Evolutionary conservation across 2,113 vertebrate genomes (phyloP), one percentile per base, ranked within the genome.

Genomic region (Oryzias curvinotus): DNA sequence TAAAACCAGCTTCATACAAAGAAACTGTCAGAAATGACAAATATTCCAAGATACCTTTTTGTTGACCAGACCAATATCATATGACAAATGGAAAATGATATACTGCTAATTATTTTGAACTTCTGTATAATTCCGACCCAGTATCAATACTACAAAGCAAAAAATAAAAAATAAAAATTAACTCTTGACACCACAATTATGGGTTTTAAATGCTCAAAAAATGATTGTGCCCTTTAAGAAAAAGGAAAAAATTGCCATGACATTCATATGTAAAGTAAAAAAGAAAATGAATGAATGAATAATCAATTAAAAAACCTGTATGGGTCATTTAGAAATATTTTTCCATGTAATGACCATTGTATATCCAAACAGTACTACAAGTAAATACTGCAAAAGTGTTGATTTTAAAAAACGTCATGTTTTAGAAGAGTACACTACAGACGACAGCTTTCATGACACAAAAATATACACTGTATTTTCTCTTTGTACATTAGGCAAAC

Each of bases 371-470:
- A 23, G 21, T 23, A 23, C 21, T 23, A 23, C 21, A 23, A 79
- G 70, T 67, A 83, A 79, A 82, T 67, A 80, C 92, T 87, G 58
- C 55, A 61, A 82, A 30, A 84, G 89, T 95, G 95, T 94, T 97
- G 95, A 7, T 8, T n/a, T 8, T 8, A 48, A 59, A 58, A 76
- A 75, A 87, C 94, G 90, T 93, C 94, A 90, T 95, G 95, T 96
- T 98, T 96, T 95, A 93, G 93, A 98, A 96, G 95, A 97, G 94
- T 93, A 95, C 92, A 96, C 94, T 95, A 96, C 94, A 96, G 94
- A 94, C 94, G 94, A 97, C 94, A 94, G 93, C 92, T 94, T 96
- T 93, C 93, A 95, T 96, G 95, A 97, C 94, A 98, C 95, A 96
- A 97, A 92, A 98, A 97, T 98, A 98, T 98, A 98, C 95, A 98